Conservation (phyloP, 2,113 vertebrate genomes). For the Rhinoderma darwinii region DNA sequence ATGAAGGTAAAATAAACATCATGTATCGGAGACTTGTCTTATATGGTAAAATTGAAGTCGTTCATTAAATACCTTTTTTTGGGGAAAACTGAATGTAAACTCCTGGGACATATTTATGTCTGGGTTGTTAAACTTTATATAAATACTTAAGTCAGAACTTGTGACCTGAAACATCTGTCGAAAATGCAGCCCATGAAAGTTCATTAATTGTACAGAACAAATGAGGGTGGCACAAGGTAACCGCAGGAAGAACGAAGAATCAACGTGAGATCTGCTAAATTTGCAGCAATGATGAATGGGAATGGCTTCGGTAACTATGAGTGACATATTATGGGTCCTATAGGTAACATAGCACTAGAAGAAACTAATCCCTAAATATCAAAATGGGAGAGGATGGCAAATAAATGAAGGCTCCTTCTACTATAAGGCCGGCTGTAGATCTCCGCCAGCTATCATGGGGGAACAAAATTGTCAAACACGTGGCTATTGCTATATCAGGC, state of each 20-base stretch:
- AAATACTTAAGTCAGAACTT: constrained; percentile 57
- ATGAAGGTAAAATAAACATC: constrained; percentile 58
- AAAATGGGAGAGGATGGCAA: too few species aligned
- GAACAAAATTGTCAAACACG: not conserved
- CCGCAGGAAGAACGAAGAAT: not conserved
- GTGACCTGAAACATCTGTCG: constrained; percentile 58
- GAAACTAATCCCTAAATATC: not conserved
- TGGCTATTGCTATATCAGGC: not conserved
- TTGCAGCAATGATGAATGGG: not conserved
- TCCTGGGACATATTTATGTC: constrained; percentile 59
- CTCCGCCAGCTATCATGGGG: too few species aligned
- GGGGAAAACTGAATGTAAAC: constrained; percentile 57
- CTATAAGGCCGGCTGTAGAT: too few species aligned
- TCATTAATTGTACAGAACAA: constrained; percentile 52
- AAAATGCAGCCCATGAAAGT: constrained; percentile 31
- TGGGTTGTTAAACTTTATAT: constrained; percentile 58
- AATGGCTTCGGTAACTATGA: not conserved
- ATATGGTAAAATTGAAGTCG: constrained; percentile 53
- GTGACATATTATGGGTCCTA: too few species aligned
- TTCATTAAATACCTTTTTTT: constrained; percentile 58
- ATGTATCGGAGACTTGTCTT: constrained; percentile 47
- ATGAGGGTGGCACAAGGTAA: not conserved
- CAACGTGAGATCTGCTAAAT: not conserved
- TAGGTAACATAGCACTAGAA: not conserved
- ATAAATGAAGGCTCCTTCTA: too few species aligned